These are phyloP conservation scores for Leucoma salicis DNA, from an alignment of 2,888 invertebrate genomes.

Conservation along the genomic window DNA sequence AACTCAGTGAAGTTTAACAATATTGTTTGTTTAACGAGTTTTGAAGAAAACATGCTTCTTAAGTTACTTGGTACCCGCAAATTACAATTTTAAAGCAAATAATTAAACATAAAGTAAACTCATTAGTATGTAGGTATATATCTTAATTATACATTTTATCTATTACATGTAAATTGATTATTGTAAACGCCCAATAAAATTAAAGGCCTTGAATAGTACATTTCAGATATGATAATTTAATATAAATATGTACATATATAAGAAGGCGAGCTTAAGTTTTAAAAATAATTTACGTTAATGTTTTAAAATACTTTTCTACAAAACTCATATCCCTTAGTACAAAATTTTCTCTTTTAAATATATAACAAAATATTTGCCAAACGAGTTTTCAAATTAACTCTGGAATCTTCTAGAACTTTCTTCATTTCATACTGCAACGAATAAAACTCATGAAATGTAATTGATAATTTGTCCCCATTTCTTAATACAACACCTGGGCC, in stretches of 20 bases:
- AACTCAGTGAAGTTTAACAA: constrained; percentile 4
- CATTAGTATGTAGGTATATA: not conserved
- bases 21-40: not conserved
- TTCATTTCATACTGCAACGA: not conserved
- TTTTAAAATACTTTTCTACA: too few relatives aligned
- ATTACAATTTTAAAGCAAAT: not conserved
- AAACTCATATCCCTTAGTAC: too few relatives aligned
- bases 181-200: too few relatives aligned
- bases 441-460: constrained; percentile 11
- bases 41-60: not conserved
- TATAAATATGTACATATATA: too few relatives aligned
- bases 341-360: too few relatives aligned
- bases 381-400: not conserved
- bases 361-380: too few relatives aligned
- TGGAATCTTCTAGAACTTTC: constrained; percentile 1
- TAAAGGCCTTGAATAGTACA: too few relatives aligned
- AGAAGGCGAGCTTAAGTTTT: too few relatives aligned
- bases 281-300: too few relatives aligned
- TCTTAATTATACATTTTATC: too few relatives aligned
- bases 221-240: too few relatives aligned
- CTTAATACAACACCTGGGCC: constrained; percentile 36
- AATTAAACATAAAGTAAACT: not conserved
- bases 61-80: not conserved
- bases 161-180: too few relatives aligned
- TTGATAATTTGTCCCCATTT: constrained; percentile 16